These are phyloP conservation scores for Drosophila tani DNA, from an alignment of 1,140 invertebrate genomes.

Conservation along the genomic window DNA sequence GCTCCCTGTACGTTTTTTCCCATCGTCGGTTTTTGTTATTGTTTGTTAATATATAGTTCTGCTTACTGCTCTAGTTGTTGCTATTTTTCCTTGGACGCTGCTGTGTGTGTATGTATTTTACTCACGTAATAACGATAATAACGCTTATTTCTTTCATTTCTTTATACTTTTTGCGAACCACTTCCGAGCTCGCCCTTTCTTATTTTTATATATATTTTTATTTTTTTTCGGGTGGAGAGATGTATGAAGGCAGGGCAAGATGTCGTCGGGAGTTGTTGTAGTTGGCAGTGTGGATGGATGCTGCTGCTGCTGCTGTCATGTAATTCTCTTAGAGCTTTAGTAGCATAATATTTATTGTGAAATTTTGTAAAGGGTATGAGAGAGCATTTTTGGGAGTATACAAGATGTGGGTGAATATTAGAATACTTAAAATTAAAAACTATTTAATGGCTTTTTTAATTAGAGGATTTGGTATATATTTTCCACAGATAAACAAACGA, in stretches of 20 bases:
- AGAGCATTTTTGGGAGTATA: neutral
- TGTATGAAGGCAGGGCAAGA: conserved; percentile 14
- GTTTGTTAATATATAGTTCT: conserved; percentile 67
- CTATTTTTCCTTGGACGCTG: conserved; percentile 18
- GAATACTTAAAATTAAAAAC: too few relatives aligned
- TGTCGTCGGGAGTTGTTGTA: conserved; percentile 27
- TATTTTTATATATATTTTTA: conserved; percentile 9
- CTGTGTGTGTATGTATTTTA: conserved; percentile 56
- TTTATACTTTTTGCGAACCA: conserved; percentile 55
- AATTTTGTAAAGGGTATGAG: conserved; percentile 23
- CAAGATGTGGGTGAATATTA: neutral
- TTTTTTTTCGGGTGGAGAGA: conserved; percentile 9
- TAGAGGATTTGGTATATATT: too few relatives aligned
- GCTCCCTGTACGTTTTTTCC: conserved; percentile 5
- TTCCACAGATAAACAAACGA: neutral
- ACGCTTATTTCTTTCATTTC: conserved; percentile 67
- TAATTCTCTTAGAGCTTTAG: conserved; percentile 59
- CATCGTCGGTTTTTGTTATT: conserved; percentile 48
- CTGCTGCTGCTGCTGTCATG: conserved; percentile 49
- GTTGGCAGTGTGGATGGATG: conserved; percentile 19
- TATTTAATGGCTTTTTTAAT: neutral
- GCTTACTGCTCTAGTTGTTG: conserved; percentile 27
- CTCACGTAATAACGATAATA: conserved; percentile 69
- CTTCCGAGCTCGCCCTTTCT: conserved; percentile 43
- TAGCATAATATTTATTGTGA: conserved; percentile 57